phyloP scores from a whole-genome alignment of 2,888 invertebrate species.

The Agyllia agylla region DNA sequence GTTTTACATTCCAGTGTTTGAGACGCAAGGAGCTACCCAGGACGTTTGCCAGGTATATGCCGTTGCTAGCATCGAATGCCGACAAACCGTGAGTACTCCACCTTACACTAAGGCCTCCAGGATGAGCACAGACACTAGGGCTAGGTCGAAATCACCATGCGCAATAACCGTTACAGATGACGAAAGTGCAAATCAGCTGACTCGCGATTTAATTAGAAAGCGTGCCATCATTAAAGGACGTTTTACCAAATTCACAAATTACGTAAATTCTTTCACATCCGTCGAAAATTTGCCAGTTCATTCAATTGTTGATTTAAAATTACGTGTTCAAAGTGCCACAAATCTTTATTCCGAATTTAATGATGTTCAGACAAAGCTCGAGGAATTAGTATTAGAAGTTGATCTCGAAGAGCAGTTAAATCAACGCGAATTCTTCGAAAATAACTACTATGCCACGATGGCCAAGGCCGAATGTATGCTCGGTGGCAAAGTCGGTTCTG shows the following conservation, averaged over 20 bases:
- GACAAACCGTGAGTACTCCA: constrained; percentile 14
- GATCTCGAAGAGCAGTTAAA: not conserved
- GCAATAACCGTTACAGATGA: constrained; percentile 2
- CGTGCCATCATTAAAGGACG: constrained; percentile 20
- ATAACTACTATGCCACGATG: no score
- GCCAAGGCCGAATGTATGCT: no score
- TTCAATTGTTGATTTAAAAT: not conserved
- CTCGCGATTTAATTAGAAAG: constrained; percentile 23
- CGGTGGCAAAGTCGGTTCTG: no score
- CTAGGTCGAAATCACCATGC: not conserved
- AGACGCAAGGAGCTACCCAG: not conserved
- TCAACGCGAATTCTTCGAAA: not conserved
- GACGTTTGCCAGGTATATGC: constrained; percentile 12
- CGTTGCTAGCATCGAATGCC: not conserved
- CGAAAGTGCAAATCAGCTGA: not conserved
- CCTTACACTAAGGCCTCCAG: not conserved
- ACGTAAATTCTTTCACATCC: not conserved
- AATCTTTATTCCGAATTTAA: not conserved
- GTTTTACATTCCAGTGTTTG: constrained; percentile 7
- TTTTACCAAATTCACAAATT: constrained; percentile 12
- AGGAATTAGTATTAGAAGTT: not conserved
- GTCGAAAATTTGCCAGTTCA: constrained; percentile 8
- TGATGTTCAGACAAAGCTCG: not conserved
- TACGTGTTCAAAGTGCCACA: not conserved
- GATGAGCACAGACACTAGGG: not conserved